Base-by-base conservation (phyloP, 2,888 invertebrate genomes). In the Boloria selene region DNA sequence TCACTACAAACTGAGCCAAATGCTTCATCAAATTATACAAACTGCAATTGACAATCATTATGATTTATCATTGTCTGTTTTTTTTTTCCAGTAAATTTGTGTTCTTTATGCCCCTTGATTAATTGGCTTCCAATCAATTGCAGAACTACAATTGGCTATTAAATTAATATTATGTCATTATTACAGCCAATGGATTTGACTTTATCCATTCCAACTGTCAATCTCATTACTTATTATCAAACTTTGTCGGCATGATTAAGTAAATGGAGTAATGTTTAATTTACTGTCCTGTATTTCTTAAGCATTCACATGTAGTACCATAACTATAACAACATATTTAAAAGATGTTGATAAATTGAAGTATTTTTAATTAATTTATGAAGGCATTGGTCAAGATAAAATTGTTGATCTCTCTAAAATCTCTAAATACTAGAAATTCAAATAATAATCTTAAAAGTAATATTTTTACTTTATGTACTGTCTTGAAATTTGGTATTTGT, bases 31-130 rank as follows among this genome's bases (percentile, higher is more conserved):
- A 22, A 22, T 22, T 22, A 22, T 22, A 79, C 88, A 88, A 88
- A 88, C 88, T 88, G 88, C 88, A 88, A 82, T 87, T 87, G 88
- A 87, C 87, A 71, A 64, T 54, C 50, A 55, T 51, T 58, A 56
- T 51, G 61, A 45, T 53, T 53, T 59, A 49, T 26, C 50, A 26
- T 59, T 54, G 38, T 51, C 42, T 59, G 22, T 58, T 56, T 65
- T 52, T 13, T 67, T 22, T 55, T 38, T 17, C n/a, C 47, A 38
- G n/a, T 49, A 45, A 64, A 50, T 61, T 68, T 42, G 22, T 52
- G 44, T 52, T 31, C 42, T n/a, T 50, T 64, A n/a, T 47, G 38
- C 42, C 47, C 51, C 45, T 65, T 42, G 47, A 44, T 50, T 53
- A 59, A 61, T 66, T 61, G 59, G 58, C 59, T 67, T 54, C 64